Evolutionary conservation across 2,888 invertebrate genomes (phyloP), one percentile per base, ranked within the genome.

Genomic region (Heliconius ethilla): DNA sequence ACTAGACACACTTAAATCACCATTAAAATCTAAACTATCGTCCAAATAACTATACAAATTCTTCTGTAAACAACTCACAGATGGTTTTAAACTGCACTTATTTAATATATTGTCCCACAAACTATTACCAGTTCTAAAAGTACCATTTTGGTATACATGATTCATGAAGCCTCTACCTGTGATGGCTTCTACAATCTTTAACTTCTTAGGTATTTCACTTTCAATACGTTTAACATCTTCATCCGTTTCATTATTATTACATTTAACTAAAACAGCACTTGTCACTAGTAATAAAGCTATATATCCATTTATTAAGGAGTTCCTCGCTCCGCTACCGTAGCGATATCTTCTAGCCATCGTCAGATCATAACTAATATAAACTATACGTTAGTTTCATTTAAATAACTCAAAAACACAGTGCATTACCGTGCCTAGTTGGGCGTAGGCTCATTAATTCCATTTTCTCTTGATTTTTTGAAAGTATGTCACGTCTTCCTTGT

Each of bases 11-110:
- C 96, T 96, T 27, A 97, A 93, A 87, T 97, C 96, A 85, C 95
- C 95, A 37, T 93, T 92, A 66, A 95, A 94, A 67, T 95, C 95
- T 75, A 98, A 92, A 40, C 96, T 96, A 51, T 95, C 95, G 82
- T 96, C 96, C 81, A 98, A 89, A 85, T 96, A 97, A n/a, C 95
- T 92, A 85, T 96, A 97, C 55, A 97, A 96, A 85, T 96, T 97
- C 85, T 96, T 96, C 85, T 97, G 97, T 77, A 98, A 96, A 87
- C 98, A 98, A 82, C 96, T 95, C 85, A 97, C 94, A 80, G 96
- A 95, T 27, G 97, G 96, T 75, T 95, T 93, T 18, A 91, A 92
- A 70, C 95, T 95, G 87, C 97, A 98, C 86, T 97, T 96, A 81
- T 95, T 95, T 76, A 97, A 93, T 81, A 98, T 95, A 79, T 96